phyloP scores from a whole-genome alignment of 2,797 vertebrate genomes.

The Botia almorhae region DNA sequence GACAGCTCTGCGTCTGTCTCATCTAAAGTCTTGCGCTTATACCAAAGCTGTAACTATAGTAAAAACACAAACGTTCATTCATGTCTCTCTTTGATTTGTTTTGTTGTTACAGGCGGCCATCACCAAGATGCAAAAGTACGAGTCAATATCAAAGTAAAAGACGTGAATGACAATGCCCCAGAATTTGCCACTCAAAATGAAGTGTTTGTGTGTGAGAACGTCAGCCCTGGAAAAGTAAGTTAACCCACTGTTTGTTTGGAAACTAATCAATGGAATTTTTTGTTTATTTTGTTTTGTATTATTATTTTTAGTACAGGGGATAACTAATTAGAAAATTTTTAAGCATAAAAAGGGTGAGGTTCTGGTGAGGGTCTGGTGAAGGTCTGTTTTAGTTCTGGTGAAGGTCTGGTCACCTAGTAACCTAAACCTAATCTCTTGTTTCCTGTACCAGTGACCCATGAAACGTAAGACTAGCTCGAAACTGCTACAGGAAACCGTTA shows the following conservation, averaged over 20 bases:
- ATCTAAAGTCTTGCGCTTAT: not conserved
- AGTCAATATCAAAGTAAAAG: constrained; percentile 90
- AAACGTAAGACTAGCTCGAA: not conserved
- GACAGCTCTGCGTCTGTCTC: not conserved
- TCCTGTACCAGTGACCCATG: not conserved
- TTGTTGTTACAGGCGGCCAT: constrained; percentile 80
- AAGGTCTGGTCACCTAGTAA: not conserved
- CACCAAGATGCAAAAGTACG: constrained; percentile 94
- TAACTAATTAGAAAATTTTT: not conserved
- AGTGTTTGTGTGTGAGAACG: constrained; percentile 91
- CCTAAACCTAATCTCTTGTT: not conserved
- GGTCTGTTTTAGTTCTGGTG: no score
- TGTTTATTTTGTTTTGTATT: not conserved
- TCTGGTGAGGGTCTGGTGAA: no score
- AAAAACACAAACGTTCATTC: not conserved
- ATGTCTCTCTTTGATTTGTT: not conserved
- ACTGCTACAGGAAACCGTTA: not conserved
- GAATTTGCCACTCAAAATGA: constrained; percentile 90
- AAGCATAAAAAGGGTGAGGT: no score
- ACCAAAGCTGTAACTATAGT: not conserved
- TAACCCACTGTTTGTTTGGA: not conserved
- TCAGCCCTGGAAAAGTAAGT: constrained; percentile 85
- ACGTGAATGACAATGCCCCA: constrained; percentile 92
- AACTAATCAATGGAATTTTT: not conserved
- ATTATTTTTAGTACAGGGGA: not conserved